Base-by-base conservation (phyloP, 2,113 vertebrate genomes). In the Trematomus loennbergii region DNA sequence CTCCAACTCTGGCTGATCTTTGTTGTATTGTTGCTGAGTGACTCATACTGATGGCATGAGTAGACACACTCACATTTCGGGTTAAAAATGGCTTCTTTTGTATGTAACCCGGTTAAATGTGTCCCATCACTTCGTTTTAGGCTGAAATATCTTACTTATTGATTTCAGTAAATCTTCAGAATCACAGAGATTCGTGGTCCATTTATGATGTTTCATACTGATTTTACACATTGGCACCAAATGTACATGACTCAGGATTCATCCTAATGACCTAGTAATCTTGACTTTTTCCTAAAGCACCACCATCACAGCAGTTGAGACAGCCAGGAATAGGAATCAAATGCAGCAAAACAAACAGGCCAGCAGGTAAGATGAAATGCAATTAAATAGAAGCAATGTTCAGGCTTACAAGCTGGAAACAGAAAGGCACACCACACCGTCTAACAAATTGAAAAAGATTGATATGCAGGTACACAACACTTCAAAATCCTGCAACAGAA, bases 1-100 rank as follows among this genome's bases (percentile, higher is more conserved):
- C 17, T 20, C 20, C 18, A 11, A 3, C 52, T 72, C 29, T 20
- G 20, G 22, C 17, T 53, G 16, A 40, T 61, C 6, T 11, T 10
- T 8, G 59, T 12, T 20, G 2, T 15, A n/a, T 71, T 58, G 54
- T 69, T 79, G 33, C 22, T 61, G 75, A 76, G 45, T 88, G 79
- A 64, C 20, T 33, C 45, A n/a, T 40, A 33, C 25, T 12, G 67
- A 40, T 55, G 3, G 12, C 29, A 48, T 53, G 79, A 77, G 2
- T 73, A 20, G 8, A 40, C 36, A 40, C 36, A 40, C 36, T 40
- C 36, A 40, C 36, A 40, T 40, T 40, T 40, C 36, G 36, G 36
- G 36, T 40, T 40, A 40, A 45, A 22, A 45, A 57, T 45, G 17
- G n/a, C 12, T 7, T 40, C 4, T 17, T 25, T 25, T 54, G 58